Base-by-base conservation (phyloP, 2,797 vertebrate genomes). In the Sebastiscus albofasciatus region DNA sequence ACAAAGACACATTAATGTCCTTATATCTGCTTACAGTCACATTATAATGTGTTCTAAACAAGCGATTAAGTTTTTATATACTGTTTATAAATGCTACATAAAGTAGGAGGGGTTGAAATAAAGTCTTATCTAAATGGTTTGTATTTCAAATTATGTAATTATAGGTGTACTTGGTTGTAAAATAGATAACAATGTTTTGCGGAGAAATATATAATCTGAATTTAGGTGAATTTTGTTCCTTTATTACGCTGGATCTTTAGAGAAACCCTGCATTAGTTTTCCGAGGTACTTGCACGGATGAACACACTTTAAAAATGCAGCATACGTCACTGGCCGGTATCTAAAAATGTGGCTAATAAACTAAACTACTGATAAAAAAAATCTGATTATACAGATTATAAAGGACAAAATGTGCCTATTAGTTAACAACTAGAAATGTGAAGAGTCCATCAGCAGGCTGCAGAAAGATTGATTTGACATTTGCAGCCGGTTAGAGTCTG, bases 391-490 rank as follows among this genome's bases (percentile, higher is more conserved):
- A 54, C 12, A 56, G 24, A 31, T 52, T 14, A 42, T 16, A 3
- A 36, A 1, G 18, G 36, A 39, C 24, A 67, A 83, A 66, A 9
- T 46, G 22, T 24, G 8, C 2, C 49, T 12, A 14, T 24, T 56
- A 22, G 22, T 27, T 24, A 18, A 59, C 67, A 22, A 20, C 5
- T 10, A 2, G 4, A 62, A 52, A 64, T 11, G 4, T 16, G 26
- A 70, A 31, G 8, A 54, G 26, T 42, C 8, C 27, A 67, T 34
- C 33, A 22, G 10, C 24, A 42, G 22, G 2, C 33, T 64, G 52
- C 36, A 34, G 26, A 39, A 7, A n/a, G 11, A 61, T 20, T 60
- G 64, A 83, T 80, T 22, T 64, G 55, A 82, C 74, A 69, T 71
- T 52, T 75, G 56, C n/a, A 55, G 49, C 29, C 1, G 2, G 31